These are phyloP conservation scores for Solea senegalensis DNA, from an alignment of 2,113 vertebrate genomes.

Conservation along the genomic window DNA sequence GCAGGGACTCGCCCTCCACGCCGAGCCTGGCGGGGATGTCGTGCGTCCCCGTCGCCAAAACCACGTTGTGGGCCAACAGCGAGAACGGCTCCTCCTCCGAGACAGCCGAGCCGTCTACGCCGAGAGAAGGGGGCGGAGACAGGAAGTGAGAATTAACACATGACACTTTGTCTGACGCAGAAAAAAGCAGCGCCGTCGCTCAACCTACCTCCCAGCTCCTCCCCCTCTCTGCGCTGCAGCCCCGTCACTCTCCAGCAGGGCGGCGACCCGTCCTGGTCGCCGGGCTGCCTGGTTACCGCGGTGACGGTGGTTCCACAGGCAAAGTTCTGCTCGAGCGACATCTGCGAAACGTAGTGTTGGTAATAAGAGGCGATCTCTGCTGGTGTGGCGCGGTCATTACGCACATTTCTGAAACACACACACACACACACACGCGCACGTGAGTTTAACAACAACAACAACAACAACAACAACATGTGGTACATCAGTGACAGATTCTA, in stretches of 20 bases:
- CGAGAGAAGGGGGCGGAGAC: too few relatives aligned
- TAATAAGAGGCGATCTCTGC: constrained; percentile 86
- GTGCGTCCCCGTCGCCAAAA: constrained; percentile 84
- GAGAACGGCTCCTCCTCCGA: constrained; percentile 70
- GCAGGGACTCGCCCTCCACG: constrained; percentile 80
- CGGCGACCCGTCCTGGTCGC: constrained; percentile 22
- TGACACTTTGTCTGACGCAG: too few relatives aligned
- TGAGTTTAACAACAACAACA: too few relatives aligned
- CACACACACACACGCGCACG: background rate
- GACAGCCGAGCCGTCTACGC: constrained; percentile 42
- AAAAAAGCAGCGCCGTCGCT: background rate
- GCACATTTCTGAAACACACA: constrained; percentile 70
- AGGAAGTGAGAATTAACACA: background rate
- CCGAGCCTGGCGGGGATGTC: constrained; percentile 79
- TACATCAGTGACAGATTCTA: too few relatives aligned
- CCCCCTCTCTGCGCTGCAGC: constrained; percentile 63
- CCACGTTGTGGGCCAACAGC: constrained; percentile 77
- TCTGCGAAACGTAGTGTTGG: constrained; percentile 81
- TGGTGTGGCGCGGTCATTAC: constrained; percentile 83
- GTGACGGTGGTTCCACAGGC: constrained; percentile 78
- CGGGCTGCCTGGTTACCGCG: constrained; percentile 60
- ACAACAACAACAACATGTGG: too few relatives aligned
- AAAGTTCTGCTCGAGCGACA: constrained; percentile 80
- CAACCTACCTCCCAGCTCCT: constrained; percentile 55
- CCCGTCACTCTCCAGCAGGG: constrained; percentile 78